Base-by-base conservation (phyloP, 1,140 invertebrate genomes). In the Drosophila ogumai region DNA sequence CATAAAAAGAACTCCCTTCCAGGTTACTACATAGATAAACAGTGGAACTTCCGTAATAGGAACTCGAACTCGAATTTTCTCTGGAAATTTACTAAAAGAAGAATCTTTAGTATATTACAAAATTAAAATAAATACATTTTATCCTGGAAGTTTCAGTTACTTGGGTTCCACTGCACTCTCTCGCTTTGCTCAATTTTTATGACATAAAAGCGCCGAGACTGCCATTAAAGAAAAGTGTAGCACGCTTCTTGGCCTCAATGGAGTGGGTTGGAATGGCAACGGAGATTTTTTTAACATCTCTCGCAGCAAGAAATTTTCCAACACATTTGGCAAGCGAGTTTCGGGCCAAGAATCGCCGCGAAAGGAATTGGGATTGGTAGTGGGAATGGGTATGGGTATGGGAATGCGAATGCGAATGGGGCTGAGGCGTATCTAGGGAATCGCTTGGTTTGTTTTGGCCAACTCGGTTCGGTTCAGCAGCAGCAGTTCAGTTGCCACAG, bases 181-280 rank as follows among this genome's bases (percentile, higher is more conserved):
- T 58, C n/a, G 46, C 65, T 55, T 55, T 60, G 67, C 75, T 64
- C 71, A 64, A 82, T 82, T 87, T 79, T 86, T 87, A 88, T 87
- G 84, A 82, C 82, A 82, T 88, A 88, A 87, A 88, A 88, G 75
- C 84, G 60, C 71, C 52, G 75, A 77, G 75, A 82, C 80, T 88
- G 79, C 64, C 82, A 88, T 87, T 87, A 87, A 87, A 87, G 84
- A 79, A 86, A 86, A 88, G 82, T 88, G 80, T 88, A 82, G 82
- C 82, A 87, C 81, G 64, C 82, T 87, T 80, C 52, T 54, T 54
- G 52, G 52, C 52, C 52, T 54, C 52, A 38, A 61, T 66, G 64
- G 64, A 49, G 56, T 59, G 63, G 34, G 57, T 12, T 13, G 43
- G 36, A 72, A 72, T 72, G 52, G 66, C 56, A 63, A 46, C 58